A percentile compares a stretch with the other conserved stretches of the same genome.
phyloP scores from a whole-genome alignment of 1,140 invertebrate genomes.

The Zophobas atratus region DNA sequence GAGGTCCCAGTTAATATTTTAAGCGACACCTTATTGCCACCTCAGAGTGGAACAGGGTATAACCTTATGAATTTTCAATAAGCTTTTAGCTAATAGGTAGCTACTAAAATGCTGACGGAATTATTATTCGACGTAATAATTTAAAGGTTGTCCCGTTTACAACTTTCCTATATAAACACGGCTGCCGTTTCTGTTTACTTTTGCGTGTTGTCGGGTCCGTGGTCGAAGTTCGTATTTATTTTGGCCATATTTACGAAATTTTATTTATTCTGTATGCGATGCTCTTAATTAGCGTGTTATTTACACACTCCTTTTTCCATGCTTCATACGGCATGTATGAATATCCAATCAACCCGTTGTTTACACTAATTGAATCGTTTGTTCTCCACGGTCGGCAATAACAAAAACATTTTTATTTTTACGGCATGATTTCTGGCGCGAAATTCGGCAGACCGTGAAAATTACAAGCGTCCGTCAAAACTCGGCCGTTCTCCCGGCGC shows the following conservation, averaged over 20 bases:
- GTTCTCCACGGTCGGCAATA: constrained; percentile 1
- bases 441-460: constrained; percentile 14
- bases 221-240: constrained; percentile 14
- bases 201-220: constrained; percentile 12
- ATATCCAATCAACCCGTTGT: constrained; percentile 12
- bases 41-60: constrained; percentile 8
- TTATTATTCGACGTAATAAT: constrained; percentile 41
- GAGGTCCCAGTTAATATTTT: constrained; percentile 15
- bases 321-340: constrained; percentile 27
- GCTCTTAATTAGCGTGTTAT: constrained; percentile 21
- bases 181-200: constrained; percentile 11
- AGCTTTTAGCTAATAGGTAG: constrained; percentile 40
- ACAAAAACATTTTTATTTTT: constrained; percentile 16
- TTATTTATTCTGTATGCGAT: constrained; percentile 21
- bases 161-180: constrained; percentile 4
- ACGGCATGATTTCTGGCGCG: neutral
- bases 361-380: constrained; percentile 29
- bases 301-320: constrained; percentile 32
- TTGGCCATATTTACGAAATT: constrained; percentile 16
- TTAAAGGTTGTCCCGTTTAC: constrained; percentile 29
- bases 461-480: constrained; percentile 13
- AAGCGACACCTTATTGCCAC: constrained; percentile 26
- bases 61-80: constrained; percentile 38
- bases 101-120: constrained; percentile 33
- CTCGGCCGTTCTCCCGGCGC: constrained; percentile 10